Evolutionary conservation across 1,140 invertebrate species (phyloP), one percentile per base, ranked within the genome.

Genomic region (Scaptomyza montana): DNA sequence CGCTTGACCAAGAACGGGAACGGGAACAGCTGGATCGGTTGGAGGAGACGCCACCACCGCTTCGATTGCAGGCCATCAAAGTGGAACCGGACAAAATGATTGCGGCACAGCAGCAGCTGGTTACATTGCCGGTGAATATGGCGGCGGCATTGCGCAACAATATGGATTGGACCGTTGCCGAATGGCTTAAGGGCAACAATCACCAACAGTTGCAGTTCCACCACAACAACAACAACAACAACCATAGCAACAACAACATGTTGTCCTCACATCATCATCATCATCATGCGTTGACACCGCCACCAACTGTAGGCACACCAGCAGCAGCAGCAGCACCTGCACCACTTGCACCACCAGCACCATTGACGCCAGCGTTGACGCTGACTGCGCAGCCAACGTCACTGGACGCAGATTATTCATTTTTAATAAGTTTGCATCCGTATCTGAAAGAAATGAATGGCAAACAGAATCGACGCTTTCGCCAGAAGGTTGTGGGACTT

Each of bases 371-470:
- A 45, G 55, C 19, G 6, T 19, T 45, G n/a, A 9, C 55, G 41
- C n/a, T 57, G 39, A 41, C 25, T 12, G 46, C 46, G 10, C 47
- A 28, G 47, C 3, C 10, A 5, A 66, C 81, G 13, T n/a, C 39
- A 5, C 80, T 86, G 10, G 90, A 91, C 64, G 90, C 90, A 16
- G 90, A 91, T 51, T 91, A 86, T 68, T 86, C 74, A 30, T 91
- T 91, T 63, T 59, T 91, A 49, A 90, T 91, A 55, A 91, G 90
- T 55, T 79, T 91, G 62, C 86, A 85, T 77, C 90, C 90, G 36
- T 91, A 81, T 69, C 55, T 91, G 25, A 91, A 82, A 57, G 90
- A 91, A 47, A 91, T 91, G 90, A 82, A 67, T 46, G 90, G 90
- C 63, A 91, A 91, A 60, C 90, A 91, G 50, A 91, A 89, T 60